phyloP scores from a whole-genome alignment of 1,140 invertebrate species.

The Pissodes strobi region DNA sequence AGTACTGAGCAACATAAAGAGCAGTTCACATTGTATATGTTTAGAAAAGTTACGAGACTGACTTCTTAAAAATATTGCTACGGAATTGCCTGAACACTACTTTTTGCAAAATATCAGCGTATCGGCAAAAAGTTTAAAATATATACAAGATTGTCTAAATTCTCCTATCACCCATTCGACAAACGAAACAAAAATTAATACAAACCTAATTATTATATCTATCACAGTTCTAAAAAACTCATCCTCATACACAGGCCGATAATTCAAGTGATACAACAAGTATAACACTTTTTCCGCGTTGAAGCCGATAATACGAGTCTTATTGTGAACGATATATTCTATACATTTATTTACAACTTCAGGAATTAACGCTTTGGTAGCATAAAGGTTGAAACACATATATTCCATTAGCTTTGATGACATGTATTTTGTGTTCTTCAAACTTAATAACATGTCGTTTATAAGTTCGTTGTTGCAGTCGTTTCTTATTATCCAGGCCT shows the following conservation, averaged over 20 bases:
- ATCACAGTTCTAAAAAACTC: constrained; percentile 49
- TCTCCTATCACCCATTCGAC: too few relatives aligned
- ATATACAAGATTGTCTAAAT: too few relatives aligned
- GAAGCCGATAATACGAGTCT: constrained; percentile 55
- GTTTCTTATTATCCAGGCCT: constrained; percentile 23
- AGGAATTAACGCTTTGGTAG: constrained; percentile 53
- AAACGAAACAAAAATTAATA: too few relatives aligned
- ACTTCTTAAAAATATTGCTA: too few relatives aligned
- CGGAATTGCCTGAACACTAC: too few relatives aligned
- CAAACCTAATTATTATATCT: constrained; percentile 48
- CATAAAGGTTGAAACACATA: constrained; percentile 52
- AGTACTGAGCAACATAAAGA: too few relatives aligned
- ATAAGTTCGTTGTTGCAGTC: constrained; percentile 19
- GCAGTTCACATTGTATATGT: too few relatives aligned
- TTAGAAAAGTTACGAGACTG: too few relatives aligned
- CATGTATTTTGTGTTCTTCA: constrained; percentile 34
- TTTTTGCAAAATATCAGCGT: too few relatives aligned
- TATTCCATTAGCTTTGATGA: constrained; percentile 56
- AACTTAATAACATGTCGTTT: constrained; percentile 19
- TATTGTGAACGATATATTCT: constrained; percentile 54
- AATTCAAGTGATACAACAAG: constrained; percentile 58
- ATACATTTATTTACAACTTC: constrained; percentile 56
- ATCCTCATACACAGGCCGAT: constrained; percentile 52
- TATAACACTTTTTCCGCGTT: constrained; percentile 58
- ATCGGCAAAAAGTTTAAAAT: too few relatives aligned